Evolutionary conservation across 2,797 vertebrate genomes (phyloP).

Genomic region (Toxotes lorentzi): DNA sequence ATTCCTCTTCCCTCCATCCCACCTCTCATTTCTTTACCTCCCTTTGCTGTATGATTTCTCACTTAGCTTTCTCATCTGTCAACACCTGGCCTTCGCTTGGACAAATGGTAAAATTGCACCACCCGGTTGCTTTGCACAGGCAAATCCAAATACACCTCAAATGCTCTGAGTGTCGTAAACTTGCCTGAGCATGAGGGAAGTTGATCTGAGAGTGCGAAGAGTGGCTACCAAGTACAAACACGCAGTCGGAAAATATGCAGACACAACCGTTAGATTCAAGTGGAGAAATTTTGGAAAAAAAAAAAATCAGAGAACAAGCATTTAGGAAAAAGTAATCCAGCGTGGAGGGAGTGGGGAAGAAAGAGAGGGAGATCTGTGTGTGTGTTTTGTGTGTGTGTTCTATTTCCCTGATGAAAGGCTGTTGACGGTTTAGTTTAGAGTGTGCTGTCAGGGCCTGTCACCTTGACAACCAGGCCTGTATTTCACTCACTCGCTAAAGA

Average conservation of each 20-base stretch:
- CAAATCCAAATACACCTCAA: slow-evolving; percentile 42
- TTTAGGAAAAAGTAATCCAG: slow-evolving; percentile 18
- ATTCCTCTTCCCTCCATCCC: slow-evolving; percentile 5
- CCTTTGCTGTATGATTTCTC: slow-evolving; percentile 22
- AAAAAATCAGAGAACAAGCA: slow-evolving; percentile 11
- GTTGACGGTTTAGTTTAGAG: slow-evolving; percentile 65
- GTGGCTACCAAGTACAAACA: slow-evolving; percentile 52
- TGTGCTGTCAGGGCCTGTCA: slow-evolving; percentile 76
- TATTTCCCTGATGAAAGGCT: slow-evolving; percentile 65
- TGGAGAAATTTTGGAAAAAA: slow-evolving; percentile 22
- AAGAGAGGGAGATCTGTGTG: slow-evolving; percentile 21
- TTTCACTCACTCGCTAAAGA: slow-evolving; percentile 74
- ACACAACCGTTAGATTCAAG: slow-evolving; percentile 12
- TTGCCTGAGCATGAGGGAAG: slow-evolving; percentile 62
- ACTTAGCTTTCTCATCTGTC: slow-evolving; percentile 51
- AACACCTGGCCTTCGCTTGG: slow-evolving; percentile 58
- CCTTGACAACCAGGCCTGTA: slow-evolving; percentile 75
- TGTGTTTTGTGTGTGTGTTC: slow-evolving; percentile 21
- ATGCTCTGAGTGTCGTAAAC: slow-evolving; percentile 43
- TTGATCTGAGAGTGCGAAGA: slow-evolving; percentile 36
- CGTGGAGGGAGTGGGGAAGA: slow-evolving; percentile 4
- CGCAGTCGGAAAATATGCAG: slow-evolving; percentile 30
- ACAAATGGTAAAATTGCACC: slow-evolving; percentile 35
- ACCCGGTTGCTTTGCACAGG: slow-evolving; percentile 14
- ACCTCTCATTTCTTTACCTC: slow-evolving; percentile 5